Base-by-base conservation (phyloP, 2,888 invertebrate species). In the Pelosia muscerda region DNA sequence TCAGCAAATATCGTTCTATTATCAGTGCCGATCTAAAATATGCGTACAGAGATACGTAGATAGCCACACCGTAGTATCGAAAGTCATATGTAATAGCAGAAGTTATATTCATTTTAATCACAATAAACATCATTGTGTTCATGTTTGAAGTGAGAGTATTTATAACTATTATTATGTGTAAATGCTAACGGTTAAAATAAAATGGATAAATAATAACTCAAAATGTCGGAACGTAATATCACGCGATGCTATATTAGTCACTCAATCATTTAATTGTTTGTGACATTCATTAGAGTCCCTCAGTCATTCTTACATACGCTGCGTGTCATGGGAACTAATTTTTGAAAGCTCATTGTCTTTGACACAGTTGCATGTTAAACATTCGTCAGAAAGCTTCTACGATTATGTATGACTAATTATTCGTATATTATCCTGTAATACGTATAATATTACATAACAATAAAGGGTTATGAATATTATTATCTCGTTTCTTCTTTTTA, bases 281-380 rank as follows among this genome's bases (percentile, higher is more conserved):
- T 59, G 23, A 53, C 60, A 55, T 22, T 54, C 53, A 54, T 60
- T 60, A 54, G 13, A 57, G 19, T 61, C 74, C 54, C 54, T 64
- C 66, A 61, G 57, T 69, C 74, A 65, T 68, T 69, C 63, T 69
- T 22, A 60, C 31, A 26, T 54, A 55, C 9, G 53, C 19, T 62
- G 74, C 68, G 71, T 79, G 66, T 65, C 70, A 42, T 75, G 73
- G 70, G 79, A 81, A 81, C 72, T 61, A 70, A 79, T 77, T 82
- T 83, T 86, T 82, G 85, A 89, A 88, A 88, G 86, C 83, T 82
- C 69, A 85, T 88, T 88, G 88, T 87, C 72, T 87, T 81, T 87
- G 87, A 85, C 87, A 88, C 68, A 87, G 73, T 81, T 89, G 75
- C 87, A 86, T 84, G 71, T 60, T 81, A 82, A 81, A 75, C 67